Conservation (phyloP, 2,113 vertebrate species). For the Paramormyrops kingsleyae region DNA sequence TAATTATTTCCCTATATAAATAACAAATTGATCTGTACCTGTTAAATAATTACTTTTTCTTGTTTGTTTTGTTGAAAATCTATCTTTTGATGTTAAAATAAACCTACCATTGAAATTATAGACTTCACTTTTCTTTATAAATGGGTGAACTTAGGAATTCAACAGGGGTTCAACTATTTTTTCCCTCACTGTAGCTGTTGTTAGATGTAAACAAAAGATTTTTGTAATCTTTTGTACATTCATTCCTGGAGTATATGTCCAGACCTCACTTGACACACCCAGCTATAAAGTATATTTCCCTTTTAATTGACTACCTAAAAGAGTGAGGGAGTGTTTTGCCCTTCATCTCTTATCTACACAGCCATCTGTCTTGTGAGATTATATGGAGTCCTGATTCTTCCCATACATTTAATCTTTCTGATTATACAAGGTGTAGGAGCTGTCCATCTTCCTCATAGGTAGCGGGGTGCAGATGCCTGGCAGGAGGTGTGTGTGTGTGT, state of each 20-base stretch:
- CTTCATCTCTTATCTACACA: slow-evolving; percentile 42
- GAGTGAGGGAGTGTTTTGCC: slow-evolving; percentile 56
- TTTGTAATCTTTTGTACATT: not conserved
- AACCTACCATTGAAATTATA: too few relatives aligned
- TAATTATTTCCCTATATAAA: too few relatives aligned
- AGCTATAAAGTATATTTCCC: slow-evolving; percentile 50
- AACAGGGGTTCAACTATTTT: not conserved
- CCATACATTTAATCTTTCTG: slow-evolving; percentile 50
- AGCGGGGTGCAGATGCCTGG: slow-evolving; percentile 33
- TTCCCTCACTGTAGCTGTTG: not conserved
- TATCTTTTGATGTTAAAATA: too few relatives aligned
- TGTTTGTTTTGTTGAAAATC: too few relatives aligned
- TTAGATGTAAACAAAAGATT: not conserved
- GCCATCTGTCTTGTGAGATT: slow-evolving; percentile 46
- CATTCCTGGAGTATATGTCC: slow-evolving; percentile 35
- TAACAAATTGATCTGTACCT: too few relatives aligned
- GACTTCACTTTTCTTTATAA: too few relatives aligned
- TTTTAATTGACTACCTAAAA: slow-evolving; percentile 49
- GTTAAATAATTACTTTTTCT: too few relatives aligned
- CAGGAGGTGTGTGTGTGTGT: slow-evolving; percentile 24
- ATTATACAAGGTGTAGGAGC: slow-evolving; percentile 47
- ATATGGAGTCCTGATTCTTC: slow-evolving; percentile 41
- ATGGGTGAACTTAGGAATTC: too few relatives aligned
- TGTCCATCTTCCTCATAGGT: slow-evolving; percentile 41
- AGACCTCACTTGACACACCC: slow-evolving; percentile 35